Evolutionary conservation across 2,113 vertebrate genomes (phyloP).

Genomic region (Paradoxurus hermaphroditus): DNA sequence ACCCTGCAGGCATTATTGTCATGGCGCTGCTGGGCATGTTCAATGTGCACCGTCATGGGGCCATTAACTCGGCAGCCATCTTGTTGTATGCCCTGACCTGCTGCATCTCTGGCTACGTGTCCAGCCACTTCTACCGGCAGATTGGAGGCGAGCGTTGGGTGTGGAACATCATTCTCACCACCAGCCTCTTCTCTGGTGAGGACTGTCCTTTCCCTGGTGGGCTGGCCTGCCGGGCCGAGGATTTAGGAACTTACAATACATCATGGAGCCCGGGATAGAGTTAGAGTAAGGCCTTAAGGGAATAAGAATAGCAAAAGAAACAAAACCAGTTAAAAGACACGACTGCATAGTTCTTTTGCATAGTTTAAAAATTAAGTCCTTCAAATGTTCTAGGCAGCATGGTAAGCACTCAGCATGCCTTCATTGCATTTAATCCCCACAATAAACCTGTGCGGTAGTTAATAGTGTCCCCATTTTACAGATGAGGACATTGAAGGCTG

Average conservation of each 20-base stretch:
- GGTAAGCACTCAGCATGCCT: background rate
- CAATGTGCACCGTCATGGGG: constrained; percentile 92
- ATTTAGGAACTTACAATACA: background rate
- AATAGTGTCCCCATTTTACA: background rate
- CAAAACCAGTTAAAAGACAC: background rate
- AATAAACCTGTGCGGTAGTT: background rate
- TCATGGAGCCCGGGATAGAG: background rate
- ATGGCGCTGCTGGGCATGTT: constrained; percentile 95
- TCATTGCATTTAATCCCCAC: background rate
- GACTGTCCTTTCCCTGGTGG: constrained; percentile 18
- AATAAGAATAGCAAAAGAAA: constrained; percentile 8
- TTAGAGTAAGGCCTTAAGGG: background rate
- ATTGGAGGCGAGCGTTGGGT: constrained; percentile 93
- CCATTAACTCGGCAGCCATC: constrained; percentile 94
- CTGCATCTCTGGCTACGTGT: constrained; percentile 93
- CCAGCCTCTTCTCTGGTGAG: constrained; percentile 92
- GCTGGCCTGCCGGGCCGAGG: background rate
- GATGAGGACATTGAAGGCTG: constrained; percentile 17
- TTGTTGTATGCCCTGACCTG: constrained; percentile 93
- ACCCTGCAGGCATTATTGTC: constrained; percentile 87
- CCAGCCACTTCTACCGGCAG: constrained; percentile 93
- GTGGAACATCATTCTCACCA: constrained; percentile 96
- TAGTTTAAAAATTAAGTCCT: constrained; percentile 25
- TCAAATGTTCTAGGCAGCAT: background rate
- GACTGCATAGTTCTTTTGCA: background rate